Base-by-base conservation (phyloP, 2,797 vertebrate species). In the Arremon brunneinucha region DNA sequence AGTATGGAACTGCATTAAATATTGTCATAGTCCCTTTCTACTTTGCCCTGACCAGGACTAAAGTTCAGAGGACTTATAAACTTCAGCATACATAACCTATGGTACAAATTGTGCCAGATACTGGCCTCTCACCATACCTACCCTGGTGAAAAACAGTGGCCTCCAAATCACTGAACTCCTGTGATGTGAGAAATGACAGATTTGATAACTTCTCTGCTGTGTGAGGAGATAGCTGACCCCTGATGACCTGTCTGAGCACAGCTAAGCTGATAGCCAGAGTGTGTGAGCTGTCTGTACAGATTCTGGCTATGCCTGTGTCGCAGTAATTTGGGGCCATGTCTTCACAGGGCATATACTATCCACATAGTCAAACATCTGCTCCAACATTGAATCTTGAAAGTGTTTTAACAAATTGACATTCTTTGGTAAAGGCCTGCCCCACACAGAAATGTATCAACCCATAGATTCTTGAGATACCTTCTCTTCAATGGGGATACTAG, bases 401-500 rank as follows among this genome's bases (percentile, higher is more conserved):
- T 68, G 28, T 57, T 88, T 50, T 57, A 76, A 69, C 6, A 65
- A 85, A 44, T 5, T 44, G 10, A 5, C 3, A 32, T 30, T 6
- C 16, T 85, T 65, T 74, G 12, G 4, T 65, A 41, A 83, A 57
- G 43, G 72, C 24, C 11, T 5, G 2, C 11, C 16, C 16, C 39
- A n/a, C 18, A 27, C 1, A 59, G 4, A 13, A 83, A 44, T 47
- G 72, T 10, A 39, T 63, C n/a, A 79, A 43, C 20, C 41, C 37
- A 46, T 8, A 30, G 8, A 34, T 78, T 56, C 14, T 53, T 44
- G 18, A 78, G 11, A 43, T 75, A 56, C 8, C 5, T 49, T 75
- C 1, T 82, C 3, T 76, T 56, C n/a, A 70, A 20, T 0, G 4
- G n/a, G 12, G 23, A 44, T 8, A 6, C 6, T 23, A 52, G 30